Conservation (phyloP, 2,113 vertebrate genomes). For the Castor canadensis region DNA sequence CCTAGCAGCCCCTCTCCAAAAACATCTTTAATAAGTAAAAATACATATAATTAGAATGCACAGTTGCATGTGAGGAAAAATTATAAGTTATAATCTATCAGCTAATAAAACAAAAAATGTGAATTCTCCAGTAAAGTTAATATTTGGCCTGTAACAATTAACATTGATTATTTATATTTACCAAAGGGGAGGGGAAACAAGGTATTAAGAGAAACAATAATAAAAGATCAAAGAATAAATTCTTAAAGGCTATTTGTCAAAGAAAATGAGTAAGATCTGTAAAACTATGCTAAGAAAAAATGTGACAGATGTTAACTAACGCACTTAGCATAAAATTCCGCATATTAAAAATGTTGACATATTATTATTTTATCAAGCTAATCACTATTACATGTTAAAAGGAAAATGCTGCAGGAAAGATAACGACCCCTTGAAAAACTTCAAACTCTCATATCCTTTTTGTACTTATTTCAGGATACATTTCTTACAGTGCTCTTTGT, state of each 20-base stretch:
- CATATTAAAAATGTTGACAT: neutral
- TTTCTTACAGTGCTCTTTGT: neutral
- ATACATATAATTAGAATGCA: no score
- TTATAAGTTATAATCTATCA: no score
- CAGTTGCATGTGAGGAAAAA: no score
- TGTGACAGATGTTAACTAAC: neutral
- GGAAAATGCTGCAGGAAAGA: constrained; percentile 1
- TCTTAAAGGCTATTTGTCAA: constrained; percentile 7
- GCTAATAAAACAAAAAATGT: no score
- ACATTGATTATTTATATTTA: neutral
- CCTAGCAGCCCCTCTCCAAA: no score
- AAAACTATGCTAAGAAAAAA: constrained; percentile 1
- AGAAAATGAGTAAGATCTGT: neutral
- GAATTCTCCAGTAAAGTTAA: no score
- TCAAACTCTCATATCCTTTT: neutral
- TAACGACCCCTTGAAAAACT: neutral
- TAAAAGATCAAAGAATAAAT: no score
- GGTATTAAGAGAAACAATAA: neutral
- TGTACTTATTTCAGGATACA: neutral
- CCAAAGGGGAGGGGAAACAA: neutral
- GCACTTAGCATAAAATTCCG: neutral
- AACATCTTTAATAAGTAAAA: no score
- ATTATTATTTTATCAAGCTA: constrained; percentile 40
- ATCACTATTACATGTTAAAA: neutral
- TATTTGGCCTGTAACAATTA: no score